phyloP scores from a whole-genome alignment of 2,797 vertebrate genomes.

The Pseudochirops corinnae region DNA sequence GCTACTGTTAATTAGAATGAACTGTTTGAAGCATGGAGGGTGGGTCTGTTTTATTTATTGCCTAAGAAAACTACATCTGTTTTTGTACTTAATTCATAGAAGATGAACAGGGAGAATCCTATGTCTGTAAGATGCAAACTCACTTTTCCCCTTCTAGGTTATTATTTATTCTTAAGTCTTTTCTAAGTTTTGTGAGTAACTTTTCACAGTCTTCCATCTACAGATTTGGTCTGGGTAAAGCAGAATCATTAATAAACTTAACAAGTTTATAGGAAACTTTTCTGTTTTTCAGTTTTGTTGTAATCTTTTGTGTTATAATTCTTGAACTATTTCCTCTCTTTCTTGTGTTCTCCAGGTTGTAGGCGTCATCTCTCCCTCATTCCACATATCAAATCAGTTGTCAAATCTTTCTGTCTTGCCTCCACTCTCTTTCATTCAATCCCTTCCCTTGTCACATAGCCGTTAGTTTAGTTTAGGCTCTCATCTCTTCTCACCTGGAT shows the following conservation, averaged over 20 bases:
- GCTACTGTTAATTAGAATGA: conserved; percentile 45
- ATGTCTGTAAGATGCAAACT: conserved; percentile 22
- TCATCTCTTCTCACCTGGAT: neutral
- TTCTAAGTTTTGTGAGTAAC: conserved; percentile 20
- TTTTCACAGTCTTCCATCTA: neutral
- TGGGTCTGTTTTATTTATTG: conserved; percentile 5
- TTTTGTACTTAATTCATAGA: conserved; percentile 23
- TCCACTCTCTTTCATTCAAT: neutral
- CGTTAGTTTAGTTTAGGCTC: neutral
- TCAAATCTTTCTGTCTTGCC: neutral
- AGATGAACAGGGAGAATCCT: conserved; percentile 29
- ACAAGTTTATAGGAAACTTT: conserved; percentile 20
- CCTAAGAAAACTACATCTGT: neutral
- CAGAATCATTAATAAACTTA: neutral
- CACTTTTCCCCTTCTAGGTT: conserved; percentile 20
- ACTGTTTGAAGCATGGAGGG: conserved; percentile 33
- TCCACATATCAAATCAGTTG: neutral
- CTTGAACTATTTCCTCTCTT: conserved; percentile 6
- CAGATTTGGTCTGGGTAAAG: conserved; percentile 18
- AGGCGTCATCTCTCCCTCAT: neutral
- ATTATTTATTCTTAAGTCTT: neutral
- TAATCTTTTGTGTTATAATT: conserved; percentile 30
- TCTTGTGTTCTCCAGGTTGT: conserved; percentile 26
- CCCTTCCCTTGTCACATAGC: neutral
- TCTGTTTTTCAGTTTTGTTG: neutral